These are phyloP conservation scores for Drosophila sp. DNA, from an alignment of 1,140 invertebrate genomes.

Conservation along the genomic window DNA sequence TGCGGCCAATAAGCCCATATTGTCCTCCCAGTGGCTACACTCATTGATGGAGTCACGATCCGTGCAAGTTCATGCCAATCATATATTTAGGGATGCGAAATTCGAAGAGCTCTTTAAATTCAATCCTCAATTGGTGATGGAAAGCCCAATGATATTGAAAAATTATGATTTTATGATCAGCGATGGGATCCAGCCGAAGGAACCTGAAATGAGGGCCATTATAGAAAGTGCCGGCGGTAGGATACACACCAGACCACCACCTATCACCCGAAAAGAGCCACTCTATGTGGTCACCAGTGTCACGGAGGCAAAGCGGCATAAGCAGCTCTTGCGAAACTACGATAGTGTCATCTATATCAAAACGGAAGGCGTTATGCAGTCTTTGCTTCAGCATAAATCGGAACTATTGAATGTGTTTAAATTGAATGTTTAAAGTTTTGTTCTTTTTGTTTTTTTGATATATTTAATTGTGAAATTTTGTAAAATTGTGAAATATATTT, in stretches of 20 bases:
- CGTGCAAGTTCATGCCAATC: conserved; percentile 31
- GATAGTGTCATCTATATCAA: conserved; percentile 42
- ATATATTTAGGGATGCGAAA: conserved; percentile 49
- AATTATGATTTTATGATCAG: conserved; percentile 49
- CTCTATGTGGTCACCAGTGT: conserved; percentile 33
- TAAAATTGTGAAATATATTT: conserved; percentile 21
- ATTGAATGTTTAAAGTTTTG: conserved; percentile 3
- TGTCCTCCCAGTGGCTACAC: conserved; percentile 46
- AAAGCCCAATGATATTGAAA: conserved; percentile 26
- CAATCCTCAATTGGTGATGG: conserved; percentile 35
- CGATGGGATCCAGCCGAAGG: conserved; percentile 45
- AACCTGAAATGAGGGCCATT: conserved; percentile 55
- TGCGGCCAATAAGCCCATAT: conserved; percentile 52
- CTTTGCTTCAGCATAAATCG: conserved; percentile 45
- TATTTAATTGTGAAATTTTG: conserved; percentile 4
- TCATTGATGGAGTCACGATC: conserved; percentile 22
- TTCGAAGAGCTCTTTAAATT: conserved; percentile 46
- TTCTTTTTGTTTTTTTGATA: conserved; percentile 9
- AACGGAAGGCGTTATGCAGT: conserved; percentile 59
- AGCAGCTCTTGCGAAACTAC: conserved; percentile 18
- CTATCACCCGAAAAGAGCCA: neutral
- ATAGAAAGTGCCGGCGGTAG: conserved; percentile 53
- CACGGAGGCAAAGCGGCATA: conserved; percentile 13
- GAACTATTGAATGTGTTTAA: conserved; percentile 24
- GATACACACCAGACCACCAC: conserved; percentile 22